Evolutionary conservation across 2,888 invertebrate species (phyloP).

Genomic region (Saturnia japonica): DNA sequence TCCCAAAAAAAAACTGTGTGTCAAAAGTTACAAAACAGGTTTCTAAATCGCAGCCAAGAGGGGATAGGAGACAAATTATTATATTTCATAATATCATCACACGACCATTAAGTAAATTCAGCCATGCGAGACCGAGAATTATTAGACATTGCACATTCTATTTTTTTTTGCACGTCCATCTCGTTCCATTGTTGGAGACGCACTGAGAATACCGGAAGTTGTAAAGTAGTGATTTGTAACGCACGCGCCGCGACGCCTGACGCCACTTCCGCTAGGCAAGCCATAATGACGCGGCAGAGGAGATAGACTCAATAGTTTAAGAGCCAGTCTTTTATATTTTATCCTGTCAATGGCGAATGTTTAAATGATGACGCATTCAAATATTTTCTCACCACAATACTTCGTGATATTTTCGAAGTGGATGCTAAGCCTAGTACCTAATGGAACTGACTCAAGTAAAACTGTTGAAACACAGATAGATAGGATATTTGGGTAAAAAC

Average conservation of each 20-base stretch:
- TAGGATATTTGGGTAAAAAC: too few relatives aligned
- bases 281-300: conserved; percentile 70
- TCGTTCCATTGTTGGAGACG: conserved; percentile 50
- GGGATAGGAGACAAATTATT: conserved; percentile 74
- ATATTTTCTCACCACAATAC: too few relatives aligned
- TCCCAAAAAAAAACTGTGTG: conserved; percentile 44
- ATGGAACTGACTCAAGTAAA: too few relatives aligned
- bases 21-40: conserved; percentile 48
- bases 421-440: too few relatives aligned
- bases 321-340: background rate
- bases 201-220: conserved; percentile 75
- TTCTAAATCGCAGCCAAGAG: conserved; percentile 38
- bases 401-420: too few relatives aligned
- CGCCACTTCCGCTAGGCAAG: conserved; percentile 67
- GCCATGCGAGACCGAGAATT: conserved; percentile 72
- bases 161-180: conserved; percentile 64
- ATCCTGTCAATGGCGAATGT: too few relatives aligned
- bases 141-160: conserved; percentile 55
- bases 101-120: conserved; percentile 69
- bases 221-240: conserved; percentile 83
- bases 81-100: conserved; percentile 77
- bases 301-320: conserved; percentile 41
- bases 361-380: too few relatives aligned
- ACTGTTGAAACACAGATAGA: too few relatives aligned
- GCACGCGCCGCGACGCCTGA: conserved; percentile 80